Percentiles rank a stretch among this genome's conserved stretches.
These are phyloP conservation scores for Aphelinus certus DNA, from an alignment of 1,140 invertebrate species.

Conservation along the genomic window DNA sequence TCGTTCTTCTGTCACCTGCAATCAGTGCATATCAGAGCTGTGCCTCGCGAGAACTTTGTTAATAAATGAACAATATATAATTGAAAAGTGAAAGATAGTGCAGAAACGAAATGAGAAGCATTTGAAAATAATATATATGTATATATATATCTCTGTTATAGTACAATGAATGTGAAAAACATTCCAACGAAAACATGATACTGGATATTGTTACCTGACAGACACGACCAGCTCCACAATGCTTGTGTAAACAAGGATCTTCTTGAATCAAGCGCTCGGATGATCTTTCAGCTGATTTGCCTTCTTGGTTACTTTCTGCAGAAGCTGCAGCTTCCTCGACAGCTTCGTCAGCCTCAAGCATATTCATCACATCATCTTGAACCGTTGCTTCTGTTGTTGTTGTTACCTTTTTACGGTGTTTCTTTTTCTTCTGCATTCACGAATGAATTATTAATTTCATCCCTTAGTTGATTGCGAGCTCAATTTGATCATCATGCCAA, in stretches of 20 bases:
- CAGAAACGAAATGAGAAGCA: too few species aligned
- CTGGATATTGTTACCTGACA: slow-evolving; percentile 72
- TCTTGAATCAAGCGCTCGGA: slow-evolving; percentile 37
- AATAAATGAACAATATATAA: neutral
- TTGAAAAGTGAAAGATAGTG: too few species aligned
- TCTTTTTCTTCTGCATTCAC: slow-evolving; percentile 37
- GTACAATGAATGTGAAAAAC: too few species aligned
- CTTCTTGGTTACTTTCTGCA: slow-evolving; percentile 45
- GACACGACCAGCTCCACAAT: slow-evolving; percentile 88
- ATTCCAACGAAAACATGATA: neutral
- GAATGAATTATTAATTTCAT: too few species aligned
- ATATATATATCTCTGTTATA: too few species aligned
- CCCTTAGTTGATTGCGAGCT: too few species aligned
- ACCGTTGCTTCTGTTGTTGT: slow-evolving; percentile 52
- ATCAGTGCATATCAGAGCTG: too few species aligned
- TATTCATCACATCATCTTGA: slow-evolving; percentile 59
- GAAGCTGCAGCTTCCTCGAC: slow-evolving; percentile 46
- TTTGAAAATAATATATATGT: too few species aligned
- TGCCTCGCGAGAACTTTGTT: neutral
- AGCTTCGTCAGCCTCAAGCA: slow-evolving; percentile 55
- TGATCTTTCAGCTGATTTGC: slow-evolving; percentile 31
- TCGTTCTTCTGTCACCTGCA: slow-evolving; percentile 69
- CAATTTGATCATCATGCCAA: too few species aligned
- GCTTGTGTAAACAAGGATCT: slow-evolving; percentile 86
- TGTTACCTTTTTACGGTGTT: slow-evolving; percentile 50